Evolutionary conservation across 2,888 invertebrate species (phyloP), one percentile per base, ranked within the genome.

Genomic region (Chouioia cunea): DNA sequence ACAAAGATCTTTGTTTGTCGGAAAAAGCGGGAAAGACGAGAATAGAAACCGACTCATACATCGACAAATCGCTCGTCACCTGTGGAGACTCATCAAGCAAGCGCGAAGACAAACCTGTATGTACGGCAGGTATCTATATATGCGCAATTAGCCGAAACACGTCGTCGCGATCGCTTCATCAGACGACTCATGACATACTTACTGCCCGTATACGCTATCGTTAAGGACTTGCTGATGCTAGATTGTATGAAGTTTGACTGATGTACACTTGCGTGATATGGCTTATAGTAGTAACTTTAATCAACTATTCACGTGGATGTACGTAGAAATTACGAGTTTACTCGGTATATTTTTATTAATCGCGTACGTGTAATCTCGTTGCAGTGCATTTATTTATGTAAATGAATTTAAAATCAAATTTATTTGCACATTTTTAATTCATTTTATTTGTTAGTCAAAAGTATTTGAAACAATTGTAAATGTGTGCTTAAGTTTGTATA

Each of bases 161-260:
- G 75, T 77, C 76, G 74, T 74, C 75, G 72, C 56, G n/a, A n/a
- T 74, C 59, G 75, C 74, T 74, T 78, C 77, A 77, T 76, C 75
- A 76, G 76, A 74, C 70, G 74, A 58, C 74, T 79, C 77, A 70
- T 80, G 81, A 79, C 79, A 78, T 72, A 81, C 78, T 79, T 79
- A 81, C 75, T 75, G 76, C 72, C 70, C 63, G 23, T 47, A 36
- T 36, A 36, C 16, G 54, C 73, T 75, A 10, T 59, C 53, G 54
- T 70, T 65, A 65, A 59, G 56, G 54, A 60, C 16, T 57, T 52
- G 18, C 58, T 52, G 46, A 58, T 44, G n/a, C n/a, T 27, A 62
- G 36, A 36, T 36, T 36, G 10, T 12, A 36, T 36, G 10, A 1
- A 36, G 63, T 52, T 59, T 52, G 36, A 36, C 36, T 36, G 36